These are phyloP conservation scores for Cynoglossus semilaevis DNA, from an alignment of 2,113 vertebrate genomes.

Conservation along the genomic window DNA sequence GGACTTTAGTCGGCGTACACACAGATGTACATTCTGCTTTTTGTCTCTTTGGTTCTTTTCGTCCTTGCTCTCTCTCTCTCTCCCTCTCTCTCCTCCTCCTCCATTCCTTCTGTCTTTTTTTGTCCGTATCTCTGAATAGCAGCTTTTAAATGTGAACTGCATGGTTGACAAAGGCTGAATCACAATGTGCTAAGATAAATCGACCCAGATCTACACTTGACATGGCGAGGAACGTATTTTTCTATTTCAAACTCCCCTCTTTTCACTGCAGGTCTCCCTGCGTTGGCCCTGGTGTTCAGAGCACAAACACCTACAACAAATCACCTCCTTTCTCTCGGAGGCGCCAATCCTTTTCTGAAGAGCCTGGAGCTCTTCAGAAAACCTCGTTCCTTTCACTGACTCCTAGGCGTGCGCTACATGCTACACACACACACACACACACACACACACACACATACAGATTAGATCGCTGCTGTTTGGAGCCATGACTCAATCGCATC, in stretches of 20 bases:
- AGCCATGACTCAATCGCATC: slow-evolving; percentile 51
- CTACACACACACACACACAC: slow-evolving; percentile 17
- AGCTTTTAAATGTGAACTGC: slow-evolving; percentile 64
- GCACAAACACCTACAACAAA: slow-evolving; percentile 65
- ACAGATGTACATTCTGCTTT: slow-evolving; percentile 28
- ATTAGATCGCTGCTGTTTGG: slow-evolving; percentile 27
- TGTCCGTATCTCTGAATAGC: slow-evolving; percentile 29
- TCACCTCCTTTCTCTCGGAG: slow-evolving; percentile 46
- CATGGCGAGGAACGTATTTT: slow-evolving; percentile 48
- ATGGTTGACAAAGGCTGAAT: slow-evolving; percentile 66
- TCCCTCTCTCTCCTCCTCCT: neutral
- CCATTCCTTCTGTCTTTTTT: neutral
- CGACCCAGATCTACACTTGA: slow-evolving; percentile 44
- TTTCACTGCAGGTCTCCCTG: slow-evolving; percentile 52
- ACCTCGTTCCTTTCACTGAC: slow-evolving; percentile 5
- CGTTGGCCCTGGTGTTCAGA: slow-evolving; percentile 44
- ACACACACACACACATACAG: slow-evolving; percentile 21
- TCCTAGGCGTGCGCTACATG: slow-evolving; percentile 2
- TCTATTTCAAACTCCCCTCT: slow-evolving; percentile 41
- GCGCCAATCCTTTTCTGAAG: slow-evolving; percentile 49
- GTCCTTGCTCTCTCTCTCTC: neutral
- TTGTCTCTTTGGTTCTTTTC: slow-evolving; percentile 4
- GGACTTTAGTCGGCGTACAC: too few relatives aligned
- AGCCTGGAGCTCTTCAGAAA: slow-evolving; percentile 29
- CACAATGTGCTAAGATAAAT: slow-evolving; percentile 73